Conservation (phyloP, 1,140 invertebrate genomes). For the Charaxes varanes region DNA sequence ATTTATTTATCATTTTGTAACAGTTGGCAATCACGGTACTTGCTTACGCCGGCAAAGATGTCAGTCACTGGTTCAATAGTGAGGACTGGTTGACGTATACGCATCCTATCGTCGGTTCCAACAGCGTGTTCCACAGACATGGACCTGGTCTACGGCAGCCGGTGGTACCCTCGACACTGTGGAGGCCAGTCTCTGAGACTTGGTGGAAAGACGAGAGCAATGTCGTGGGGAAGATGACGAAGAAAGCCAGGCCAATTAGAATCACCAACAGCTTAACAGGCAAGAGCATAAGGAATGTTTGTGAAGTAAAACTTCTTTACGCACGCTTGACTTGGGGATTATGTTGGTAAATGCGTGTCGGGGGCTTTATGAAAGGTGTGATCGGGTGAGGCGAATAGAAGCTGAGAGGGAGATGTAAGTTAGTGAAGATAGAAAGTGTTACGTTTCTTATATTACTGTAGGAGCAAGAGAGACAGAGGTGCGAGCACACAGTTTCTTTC, state of each 20-base stretch:
- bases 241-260: slow-evolving; percentile 79
- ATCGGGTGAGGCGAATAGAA: too few relatives aligned
- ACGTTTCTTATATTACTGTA: too few relatives aligned
- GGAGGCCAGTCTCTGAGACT: slow-evolving; percentile 46
- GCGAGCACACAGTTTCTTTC: too few relatives aligned
- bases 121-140: slow-evolving; percentile 74
- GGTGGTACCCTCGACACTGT: slow-evolving; percentile 49
- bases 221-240: slow-evolving; percentile 80
- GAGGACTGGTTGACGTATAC: slow-evolving; percentile 45
- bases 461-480: too few relatives aligned
- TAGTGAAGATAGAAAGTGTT: too few relatives aligned
- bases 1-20: too few relatives aligned
- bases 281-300: too few relatives aligned
- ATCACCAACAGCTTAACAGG: slow-evolving; percentile 85
- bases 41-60: slow-evolving; percentile 56
- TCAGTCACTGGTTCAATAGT: slow-evolving; percentile 60
- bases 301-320: too few relatives aligned
- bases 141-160: slow-evolving; percentile 67
- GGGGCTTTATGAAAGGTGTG: too few relatives aligned
- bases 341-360: too few relatives aligned
- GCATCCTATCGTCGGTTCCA: slow-evolving; percentile 58
- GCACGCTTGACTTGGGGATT: too few relatives aligned
- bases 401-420: too few relatives aligned
- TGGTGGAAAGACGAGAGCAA: slow-evolving; percentile 86
- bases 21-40: slow-evolving; percentile 53